Evolutionary conservation across 1,140 invertebrate species (phyloP), one percentile per base, ranked within the genome.

Genomic region (Drosophila novamexicana): DNA sequence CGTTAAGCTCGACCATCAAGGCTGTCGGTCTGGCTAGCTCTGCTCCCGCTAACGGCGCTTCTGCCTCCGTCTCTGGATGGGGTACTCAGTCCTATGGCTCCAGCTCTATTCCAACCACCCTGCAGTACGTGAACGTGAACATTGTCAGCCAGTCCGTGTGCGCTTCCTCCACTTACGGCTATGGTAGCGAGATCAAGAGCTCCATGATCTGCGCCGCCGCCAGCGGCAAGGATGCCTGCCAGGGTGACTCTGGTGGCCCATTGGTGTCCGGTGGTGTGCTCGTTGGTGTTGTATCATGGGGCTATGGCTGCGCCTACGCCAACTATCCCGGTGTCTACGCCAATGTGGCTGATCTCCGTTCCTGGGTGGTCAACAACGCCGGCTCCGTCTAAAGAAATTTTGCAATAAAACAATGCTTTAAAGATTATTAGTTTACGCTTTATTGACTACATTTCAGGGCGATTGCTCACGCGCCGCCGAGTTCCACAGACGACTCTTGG

Each of bases 231-330:
- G 90, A 91, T 49, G 18, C 90, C 32, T 92, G 91, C 75, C 69
- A 72, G 63, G 72, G 81, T 72, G 93, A 94, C 64, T 92, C 93
- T 1, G 93, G 93, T 50, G 93, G 93, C n/a, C 92, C 93, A 52
- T 82, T 93, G 56, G 74, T 93, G 7, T 58, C 64, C 10, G 57
- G 90, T 32, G 75, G 82, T 34, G 63, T 45, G 0, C 63, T 92
- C 18, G 79, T 92, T 42, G 95, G 95, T 53, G 88, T 95, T 40
- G 93, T 94, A 0, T 95, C 94, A 12, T 95, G 94, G 93, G 95
- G 95, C n/a, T 85, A 92, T 59, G 93, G 75, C 14, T 77, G 70
- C 44, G 75, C 70, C 6, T 8, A n/a, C 4, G 6, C 39, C 57
- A 67, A 58, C 52, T 77, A 77, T 18, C 95, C 95, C 0, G 95